Evolutionary conservation across 1,140 invertebrate species (phyloP), one percentile per base, ranked within the genome.

Genomic region (Euglossa dilemma): DNA sequence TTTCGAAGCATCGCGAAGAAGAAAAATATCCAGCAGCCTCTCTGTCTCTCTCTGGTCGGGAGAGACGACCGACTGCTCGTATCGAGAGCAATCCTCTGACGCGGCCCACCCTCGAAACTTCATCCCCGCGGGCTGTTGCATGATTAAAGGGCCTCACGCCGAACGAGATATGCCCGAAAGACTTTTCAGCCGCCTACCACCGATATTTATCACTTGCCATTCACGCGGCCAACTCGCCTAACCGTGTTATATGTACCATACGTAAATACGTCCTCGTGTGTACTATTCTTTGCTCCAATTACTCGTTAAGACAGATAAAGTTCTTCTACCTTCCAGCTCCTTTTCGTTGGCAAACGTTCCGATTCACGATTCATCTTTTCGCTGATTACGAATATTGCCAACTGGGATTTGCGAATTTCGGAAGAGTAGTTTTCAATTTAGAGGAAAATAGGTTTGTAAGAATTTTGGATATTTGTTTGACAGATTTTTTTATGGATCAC

Each of bases 231-330:
- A 59, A 59, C 80, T 75, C 85, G 54, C 80, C 74, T 90, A 87
- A 89, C 67, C 81, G 59, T 28, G 83, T 89, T 88, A 82, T 75
- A 85, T 87, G 79, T 90, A 90, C 87, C 66, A 43, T 25, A 66
- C 80, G 75, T 79, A n/a, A n/a, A n/a, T n/a, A n/a, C n/a, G n/a
- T n/a, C n/a, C n/a, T n/a, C n/a, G n/a, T n/a, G n/a, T n/a, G n/a
- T n/a, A n/a, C n/a, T 36, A 4, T 36, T 4, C 36, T 36, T 36
- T 4, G 36, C 36, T 36, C 36, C 1, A 1, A 4, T 36, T 36
- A 36, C 36, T 36, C 36, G 36, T 36, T 36, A n/a, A n/a, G n/a
- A n/a, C n/a, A n/a, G n/a, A n/a, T n/a, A n/a, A n/a, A n/a, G n/a
- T n/a, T n/a, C n/a, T n/a, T n/a, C n/a, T n/a, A n/a, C n/a, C n/a